Base-by-base conservation (phyloP, 1,140 invertebrate genomes). In the Schlechtendalia chinensis region DNA sequence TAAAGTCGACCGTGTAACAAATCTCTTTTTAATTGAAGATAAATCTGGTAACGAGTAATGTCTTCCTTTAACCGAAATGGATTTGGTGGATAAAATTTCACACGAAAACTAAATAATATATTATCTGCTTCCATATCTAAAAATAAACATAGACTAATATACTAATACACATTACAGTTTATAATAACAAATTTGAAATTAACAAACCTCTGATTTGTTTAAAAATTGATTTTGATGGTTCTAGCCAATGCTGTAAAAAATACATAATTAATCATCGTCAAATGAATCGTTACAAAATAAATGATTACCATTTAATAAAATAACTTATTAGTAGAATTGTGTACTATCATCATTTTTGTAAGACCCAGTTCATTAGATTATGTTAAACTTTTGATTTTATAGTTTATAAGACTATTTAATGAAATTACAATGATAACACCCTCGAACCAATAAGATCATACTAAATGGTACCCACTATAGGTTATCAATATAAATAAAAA, bases 81-180 rank as follows among this genome's bases (percentile, higher is more conserved):
- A 88, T 97, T 94, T 45, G 93, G 93, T 12, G 96, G 96, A 86
- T 97, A 98, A 85, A 96, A 98, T 87, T 97, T 97, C 56, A 97
- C 93, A 71, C 96, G 91, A 86, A 98, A 94, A 85, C 94, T 96
- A 86, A 98, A 95, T 45, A 96, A 85, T 84, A 96, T 92, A 79
- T 79, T 79, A 12, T 79, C 75, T 74, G 93, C 93, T 83, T 93
- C 91, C 84, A 94, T 89, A 86, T 95, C 94, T 94, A 87, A 67
- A 67, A 87, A 87, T 82, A 77, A 82, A 83, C 67, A 74, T n/a
- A 24, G 4, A 27, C 59, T 11, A 72, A 1, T 19, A 74, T 39
- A 56, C 47, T 67, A 61, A 59, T 22, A 32, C 10, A 65, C 45
- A 50, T 50, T 12, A 61, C 10, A 61, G 16, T 19, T 0, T 27